These are phyloP conservation scores for Gasterosteus aculeatus DNA, from an alignment of 2,113 vertebrate species.

Conservation along the genomic window DNA sequence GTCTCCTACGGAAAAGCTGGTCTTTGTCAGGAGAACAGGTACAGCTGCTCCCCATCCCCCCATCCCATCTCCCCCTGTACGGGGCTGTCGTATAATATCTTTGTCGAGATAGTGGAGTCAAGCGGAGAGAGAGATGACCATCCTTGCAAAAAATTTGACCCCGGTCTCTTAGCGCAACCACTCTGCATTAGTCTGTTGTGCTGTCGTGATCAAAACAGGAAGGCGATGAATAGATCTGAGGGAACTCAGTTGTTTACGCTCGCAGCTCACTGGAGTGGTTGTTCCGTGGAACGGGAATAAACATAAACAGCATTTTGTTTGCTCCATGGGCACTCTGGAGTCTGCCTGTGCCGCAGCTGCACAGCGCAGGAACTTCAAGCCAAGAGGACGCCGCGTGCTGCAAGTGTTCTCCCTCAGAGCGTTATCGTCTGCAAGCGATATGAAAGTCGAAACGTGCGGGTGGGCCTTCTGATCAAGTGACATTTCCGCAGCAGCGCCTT, in stretches of 20 bases:
- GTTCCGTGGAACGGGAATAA: slow-evolving; percentile 47
- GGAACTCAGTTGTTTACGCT: slow-evolving; percentile 39
- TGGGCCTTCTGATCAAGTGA: slow-evolving; percentile 52
- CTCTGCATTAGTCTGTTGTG: slow-evolving; percentile 54
- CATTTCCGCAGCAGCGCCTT: slow-evolving; percentile 11
- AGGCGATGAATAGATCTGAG: slow-evolving; percentile 45
- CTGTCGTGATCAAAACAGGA: slow-evolving; percentile 49
- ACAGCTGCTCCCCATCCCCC: background rate
- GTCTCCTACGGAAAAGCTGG: slow-evolving; percentile 62
- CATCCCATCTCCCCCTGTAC: background rate
- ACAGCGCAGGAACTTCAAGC: slow-evolving; percentile 22
- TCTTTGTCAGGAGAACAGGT: slow-evolving; percentile 62
- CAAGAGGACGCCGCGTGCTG: background rate
- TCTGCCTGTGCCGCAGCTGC: slow-evolving; percentile 1
- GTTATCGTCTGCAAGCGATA: slow-evolving; percentile 26
- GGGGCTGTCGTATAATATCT: slow-evolving; percentile 34
- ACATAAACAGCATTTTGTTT: slow-evolving; percentile 56
- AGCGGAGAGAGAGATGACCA: slow-evolving; percentile 27
- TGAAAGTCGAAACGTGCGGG: slow-evolving; percentile 33
- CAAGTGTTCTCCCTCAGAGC: slow-evolving; percentile 5
- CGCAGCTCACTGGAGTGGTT: slow-evolving; percentile 32
- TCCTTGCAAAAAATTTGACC: slow-evolving; percentile 19
- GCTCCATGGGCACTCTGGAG: slow-evolving; percentile 21
- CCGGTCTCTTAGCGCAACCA: slow-evolving; percentile 24
- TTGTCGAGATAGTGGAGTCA: slow-evolving; percentile 47